Conservation (phyloP, 2,113 vertebrate genomes). For the Cromileptes altivelis region DNA sequence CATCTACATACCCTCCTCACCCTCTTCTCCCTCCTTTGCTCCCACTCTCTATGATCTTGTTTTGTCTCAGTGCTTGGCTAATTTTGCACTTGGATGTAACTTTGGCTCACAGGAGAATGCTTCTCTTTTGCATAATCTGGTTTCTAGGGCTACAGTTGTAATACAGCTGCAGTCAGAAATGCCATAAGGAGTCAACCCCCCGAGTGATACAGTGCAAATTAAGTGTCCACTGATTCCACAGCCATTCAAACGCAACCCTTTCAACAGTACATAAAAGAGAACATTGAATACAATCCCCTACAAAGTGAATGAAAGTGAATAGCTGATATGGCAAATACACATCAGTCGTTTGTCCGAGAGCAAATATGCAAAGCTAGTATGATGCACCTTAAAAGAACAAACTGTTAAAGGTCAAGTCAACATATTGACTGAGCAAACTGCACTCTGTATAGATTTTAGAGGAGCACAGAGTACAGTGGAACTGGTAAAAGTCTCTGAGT, state of each 20-base stretch:
- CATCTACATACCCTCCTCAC: conserved; percentile 41
- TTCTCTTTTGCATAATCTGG: conserved; percentile 69
- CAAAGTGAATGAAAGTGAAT: conserved; percentile 3
- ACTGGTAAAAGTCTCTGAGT: conserved; percentile 58
- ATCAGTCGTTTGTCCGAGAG: not conserved
- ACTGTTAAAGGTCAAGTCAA: conserved; percentile 15
- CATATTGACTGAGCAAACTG: conserved; percentile 34
- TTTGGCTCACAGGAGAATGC: conserved; percentile 62
- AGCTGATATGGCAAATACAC: not conserved
- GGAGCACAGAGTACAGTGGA: conserved; percentile 29
- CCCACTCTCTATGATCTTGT: conserved; percentile 54
- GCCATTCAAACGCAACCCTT: conserved; percentile 35
- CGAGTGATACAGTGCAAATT: conserved; percentile 46
- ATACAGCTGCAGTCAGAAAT: conserved; percentile 51
- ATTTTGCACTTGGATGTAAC: conserved; percentile 71
- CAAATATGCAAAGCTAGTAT: conserved; percentile 24
- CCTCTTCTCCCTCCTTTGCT: conserved; percentile 18
- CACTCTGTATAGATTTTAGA: conserved; percentile 54
- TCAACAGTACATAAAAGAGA: conserved; percentile 4
- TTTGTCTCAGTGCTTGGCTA: conserved; percentile 60
- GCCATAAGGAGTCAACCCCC: conserved; percentile 41
- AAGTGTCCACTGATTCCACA: conserved; percentile 46
- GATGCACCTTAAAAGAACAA: not conserved
- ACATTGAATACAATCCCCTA: not conserved
- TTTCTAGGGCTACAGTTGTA: conserved; percentile 64